phyloP scores from a whole-genome alignment of 2,888 invertebrate genomes.

The Andrena trimmerana region DNA sequence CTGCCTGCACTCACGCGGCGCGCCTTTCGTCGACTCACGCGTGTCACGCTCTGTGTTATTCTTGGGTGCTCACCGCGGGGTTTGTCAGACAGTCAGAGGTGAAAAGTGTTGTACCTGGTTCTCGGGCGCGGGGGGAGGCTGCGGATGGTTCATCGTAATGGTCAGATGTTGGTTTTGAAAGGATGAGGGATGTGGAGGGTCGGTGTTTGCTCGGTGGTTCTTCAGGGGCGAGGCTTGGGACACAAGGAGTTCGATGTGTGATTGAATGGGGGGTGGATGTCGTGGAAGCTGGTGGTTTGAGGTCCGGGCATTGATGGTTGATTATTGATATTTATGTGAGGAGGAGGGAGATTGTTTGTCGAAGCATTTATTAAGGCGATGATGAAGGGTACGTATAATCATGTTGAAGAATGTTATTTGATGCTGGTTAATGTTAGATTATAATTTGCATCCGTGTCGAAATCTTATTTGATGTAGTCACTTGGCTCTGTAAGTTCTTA shows the following conservation, averaged over 20 bases:
- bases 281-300: no score
- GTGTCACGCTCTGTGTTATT: slow-evolving; percentile 51
- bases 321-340: no score
- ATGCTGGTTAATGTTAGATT: no score
- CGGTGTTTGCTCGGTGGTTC: neutral
- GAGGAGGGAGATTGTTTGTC: no score
- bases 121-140: neutral
- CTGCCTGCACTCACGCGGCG: slow-evolving; percentile 49
- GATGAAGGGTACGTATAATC: no score
- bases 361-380: no score
- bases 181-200: neutral
- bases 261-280: no score
- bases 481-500: no score
- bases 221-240: neutral
- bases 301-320: no score
- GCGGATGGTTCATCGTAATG: slow-evolving; percentile 26
- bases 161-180: slow-evolving; percentile 41
- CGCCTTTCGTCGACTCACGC: slow-evolving; percentile 10
- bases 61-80: slow-evolving; percentile 1
- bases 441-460: no score
- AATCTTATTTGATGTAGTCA: no score
- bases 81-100: slow-evolving; percentile 24
- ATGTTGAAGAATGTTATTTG: no score
- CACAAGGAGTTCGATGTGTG: neutral
- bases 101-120: slow-evolving; percentile 18